Base-by-base conservation (phyloP, 2,113 vertebrate genomes). In the Leptocoma aspasia region DNA sequence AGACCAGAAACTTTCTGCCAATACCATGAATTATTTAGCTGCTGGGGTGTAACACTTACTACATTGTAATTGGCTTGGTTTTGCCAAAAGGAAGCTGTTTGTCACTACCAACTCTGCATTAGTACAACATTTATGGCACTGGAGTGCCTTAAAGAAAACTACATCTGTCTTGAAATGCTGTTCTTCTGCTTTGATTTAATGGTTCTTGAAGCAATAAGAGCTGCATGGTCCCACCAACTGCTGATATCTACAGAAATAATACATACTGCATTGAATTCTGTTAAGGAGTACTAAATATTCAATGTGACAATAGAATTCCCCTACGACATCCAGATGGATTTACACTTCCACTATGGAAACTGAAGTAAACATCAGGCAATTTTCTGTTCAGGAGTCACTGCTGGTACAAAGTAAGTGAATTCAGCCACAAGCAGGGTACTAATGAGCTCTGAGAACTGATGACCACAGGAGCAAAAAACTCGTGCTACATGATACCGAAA, bases 21-120 rank as follows among this genome's bases (percentile, higher is more conserved):
- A 63, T 91, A 80, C 17, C 15, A 44, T 80, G 85, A 88, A 95
- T 91, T 93, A 94, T 93, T 95, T 73, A 84, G 64, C 69, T 93
- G 39, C 75, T 91, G 61, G 44, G 49, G 15, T 76, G 37, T 50
- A 89, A 26, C 64, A 49, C 47, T 83, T 88, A 89, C 88, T 71
- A 91, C 61, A 39, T 64, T 83, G 59, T 69, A 86, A 92, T 76
- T 68, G 68, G n/a, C 42, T 96, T 82, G 30, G 41, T 92, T 92
- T 82, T 68, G 90, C 82, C 77, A 86, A 93, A 86, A 81, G 68
- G 79, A 88, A 89, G 65, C 33, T 88, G 41, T 68, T 97, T 92
- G 54, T 92, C 91, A 85, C 57, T 42, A 33, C 53, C 37, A 89
- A 35, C 68, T 68, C 92, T 66, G 66, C 57, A 77, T 45, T 70